These are phyloP conservation scores for Ellobius talpinus DNA, from an alignment of 2,113 vertebrate genomes.

Conservation along the genomic window DNA sequence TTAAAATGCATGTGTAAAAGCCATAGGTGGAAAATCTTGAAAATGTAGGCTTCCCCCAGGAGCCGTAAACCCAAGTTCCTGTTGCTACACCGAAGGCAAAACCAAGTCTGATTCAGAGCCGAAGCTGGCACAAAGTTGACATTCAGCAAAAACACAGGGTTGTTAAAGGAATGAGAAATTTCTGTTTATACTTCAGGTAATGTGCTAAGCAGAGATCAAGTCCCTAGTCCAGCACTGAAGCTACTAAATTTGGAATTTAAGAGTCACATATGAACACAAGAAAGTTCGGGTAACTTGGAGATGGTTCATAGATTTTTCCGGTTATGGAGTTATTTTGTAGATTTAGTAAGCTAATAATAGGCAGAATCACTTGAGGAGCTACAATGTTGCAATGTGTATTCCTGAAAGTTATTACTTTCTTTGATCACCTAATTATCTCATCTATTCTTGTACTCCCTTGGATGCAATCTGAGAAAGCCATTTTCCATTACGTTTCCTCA, in stretches of 20 bases:
- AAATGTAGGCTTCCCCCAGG: background rate
- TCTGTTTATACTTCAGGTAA: background rate
- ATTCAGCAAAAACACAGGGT: background rate
- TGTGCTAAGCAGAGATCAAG: background rate
- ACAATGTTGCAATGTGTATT: background rate
- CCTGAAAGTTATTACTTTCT: constrained; percentile 42
- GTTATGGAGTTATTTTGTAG: constrained; percentile 22
- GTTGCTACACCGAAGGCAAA: background rate
- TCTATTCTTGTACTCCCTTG: constrained; percentile 24
- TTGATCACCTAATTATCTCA: constrained; percentile 38
- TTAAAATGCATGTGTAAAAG: background rate
- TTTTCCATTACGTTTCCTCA: constrained; percentile 56
- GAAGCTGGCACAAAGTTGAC: background rate
- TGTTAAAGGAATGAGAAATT: background rate
- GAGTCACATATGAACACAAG: background rate
- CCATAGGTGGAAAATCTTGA: background rate
- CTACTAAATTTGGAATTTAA: constrained; percentile 16
- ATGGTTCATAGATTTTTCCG: constrained; percentile 7
- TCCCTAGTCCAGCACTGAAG: background rate
- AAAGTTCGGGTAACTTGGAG: background rate
- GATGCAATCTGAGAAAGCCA: constrained; percentile 26
- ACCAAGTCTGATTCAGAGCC: background rate
- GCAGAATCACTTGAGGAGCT: constrained; percentile 19
- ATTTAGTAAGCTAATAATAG: constrained; percentile 32
- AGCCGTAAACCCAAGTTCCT: background rate